These are phyloP conservation scores for Trichopoda pennipes DNA, from an alignment of 2,888 invertebrate species.

Conservation along the genomic window DNA sequence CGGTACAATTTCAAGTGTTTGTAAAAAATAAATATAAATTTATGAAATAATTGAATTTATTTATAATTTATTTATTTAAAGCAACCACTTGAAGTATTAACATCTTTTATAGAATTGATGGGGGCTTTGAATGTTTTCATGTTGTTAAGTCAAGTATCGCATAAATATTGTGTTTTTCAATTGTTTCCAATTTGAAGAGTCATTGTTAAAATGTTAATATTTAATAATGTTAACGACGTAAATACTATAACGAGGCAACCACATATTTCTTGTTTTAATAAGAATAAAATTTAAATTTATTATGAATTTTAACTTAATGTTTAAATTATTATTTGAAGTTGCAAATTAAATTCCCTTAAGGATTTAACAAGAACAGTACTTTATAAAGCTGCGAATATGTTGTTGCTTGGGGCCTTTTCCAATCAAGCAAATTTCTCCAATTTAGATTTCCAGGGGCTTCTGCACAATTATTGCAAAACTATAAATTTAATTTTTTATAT, in stretches of 20 bases:
- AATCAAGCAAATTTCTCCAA: too few relatives aligned
- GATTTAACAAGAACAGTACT: too few relatives aligned
- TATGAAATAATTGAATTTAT: constrained; percentile 1
- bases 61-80: constrained; percentile 19
- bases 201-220: not conserved
- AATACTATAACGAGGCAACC: not conserved
- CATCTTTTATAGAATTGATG: not conserved
- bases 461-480: too few relatives aligned
- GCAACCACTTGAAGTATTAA: not conserved
- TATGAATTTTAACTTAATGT: too few relatives aligned
- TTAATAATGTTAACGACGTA: not conserved
- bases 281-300: too few relatives aligned
- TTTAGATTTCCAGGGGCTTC: too few relatives aligned
- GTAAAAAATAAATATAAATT: not conserved
- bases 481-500: too few relatives aligned
- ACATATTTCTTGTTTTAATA: too few relatives aligned
- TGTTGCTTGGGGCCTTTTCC: too few relatives aligned
- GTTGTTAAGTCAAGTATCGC: not conserved
- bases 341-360: too few relatives aligned
- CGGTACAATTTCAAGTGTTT: constrained; percentile 15
- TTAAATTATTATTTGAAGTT: too few relatives aligned
- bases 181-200: not conserved
- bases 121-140: not conserved
- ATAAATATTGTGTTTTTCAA: not conserved
- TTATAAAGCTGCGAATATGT: too few relatives aligned